These are phyloP conservation scores for Dicyrtoma fusca DNA, from an alignment of 2,888 invertebrate genomes.

Conservation along the genomic window DNA sequence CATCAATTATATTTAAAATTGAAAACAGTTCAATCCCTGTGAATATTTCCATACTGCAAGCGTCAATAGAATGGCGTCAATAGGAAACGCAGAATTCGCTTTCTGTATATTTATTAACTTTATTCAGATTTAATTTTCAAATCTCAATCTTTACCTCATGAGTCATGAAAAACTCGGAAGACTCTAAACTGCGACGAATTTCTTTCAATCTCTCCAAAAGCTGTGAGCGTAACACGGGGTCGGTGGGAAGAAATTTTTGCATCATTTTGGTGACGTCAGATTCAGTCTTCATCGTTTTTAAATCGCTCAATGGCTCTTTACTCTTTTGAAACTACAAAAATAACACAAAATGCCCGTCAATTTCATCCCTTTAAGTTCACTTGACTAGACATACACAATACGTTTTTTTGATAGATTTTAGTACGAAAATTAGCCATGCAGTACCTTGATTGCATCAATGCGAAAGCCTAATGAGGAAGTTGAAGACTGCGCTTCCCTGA, in stretches of 20 bases:
- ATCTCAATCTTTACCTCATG: slow-evolving; percentile 70
- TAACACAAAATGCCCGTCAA: neutral
- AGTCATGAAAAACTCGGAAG: slow-evolving; percentile 75
- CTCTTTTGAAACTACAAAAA: slow-evolving; percentile 32
- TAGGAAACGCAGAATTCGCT: too few species aligned
- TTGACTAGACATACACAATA: too few species aligned
- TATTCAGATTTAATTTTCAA: neutral
- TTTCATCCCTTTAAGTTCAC: too few species aligned
- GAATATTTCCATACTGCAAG: too few species aligned
- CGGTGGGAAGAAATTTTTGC: slow-evolving; percentile 33
- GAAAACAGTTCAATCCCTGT: slow-evolving; percentile 17
- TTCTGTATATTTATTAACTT: neutral
- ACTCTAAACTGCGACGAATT: slow-evolving; percentile 77
- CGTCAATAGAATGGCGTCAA: too few species aligned
- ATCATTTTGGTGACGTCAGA: slow-evolving; percentile 29
- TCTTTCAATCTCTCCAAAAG: slow-evolving; percentile 75
- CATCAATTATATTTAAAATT: slow-evolving; percentile 14
- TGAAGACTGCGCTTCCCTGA: slow-evolving; percentile 90
- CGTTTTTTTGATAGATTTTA: too few species aligned
- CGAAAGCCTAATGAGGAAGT: slow-evolving; percentile 91
- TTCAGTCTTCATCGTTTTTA: slow-evolving; percentile 44
- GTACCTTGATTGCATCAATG: slow-evolving; percentile 88
- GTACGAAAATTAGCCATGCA: slow-evolving; percentile 31
- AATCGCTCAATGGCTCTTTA: slow-evolving; percentile 33
- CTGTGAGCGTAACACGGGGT: slow-evolving; percentile 63